Evolutionary conservation across 2,888 invertebrate genomes (phyloP), one percentile per base, ranked within the genome.

Genomic region (Portevinia maculata): DNA sequence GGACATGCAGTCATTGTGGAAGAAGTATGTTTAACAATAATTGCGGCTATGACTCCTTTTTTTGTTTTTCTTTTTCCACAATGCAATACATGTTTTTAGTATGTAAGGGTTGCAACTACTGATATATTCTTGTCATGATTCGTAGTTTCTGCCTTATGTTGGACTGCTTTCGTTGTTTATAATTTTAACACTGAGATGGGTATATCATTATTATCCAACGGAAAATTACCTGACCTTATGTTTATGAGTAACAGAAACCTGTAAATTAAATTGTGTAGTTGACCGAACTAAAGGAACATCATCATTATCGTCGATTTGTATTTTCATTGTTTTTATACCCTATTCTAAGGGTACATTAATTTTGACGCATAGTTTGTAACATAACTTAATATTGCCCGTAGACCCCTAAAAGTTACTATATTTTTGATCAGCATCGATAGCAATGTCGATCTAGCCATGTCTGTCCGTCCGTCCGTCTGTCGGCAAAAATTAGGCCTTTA

Each of bases 1-100:
- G 78, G 13, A 48, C 34, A 73, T 78, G 71, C 71, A 83, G 74
- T 55, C 73, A 62, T 60, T 71, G 39, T 67, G 64, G 5, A 21
- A 39, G 53, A 52, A 53, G 59, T 15, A 48, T 64, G 76, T 75
- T 70, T 53, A 60, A 48, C 53, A 48, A 71, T 71, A 78, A 76
- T 24, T 73, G 76, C 83, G 41, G 83, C 70, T 65, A 57, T n/a
- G 48, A 64, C 30, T 44, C 21, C 9, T 13, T 65, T 24, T 37
- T 53, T 64, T 32, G 7, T 32, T 21, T 30, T 13, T 34, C 5
- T 15, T 17, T 5, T n/a, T 55, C 46, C 30, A 41, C 48, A 67
- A 48, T 17, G 15, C 8, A 28, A 57, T 19, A 65, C 30, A 24
- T 2, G 6, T 73, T 74, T 74, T 60, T 32, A 21, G 37, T 55